Base-by-base conservation (phyloP, 1,140 invertebrate genomes). In the Pararge aegeria region DNA sequence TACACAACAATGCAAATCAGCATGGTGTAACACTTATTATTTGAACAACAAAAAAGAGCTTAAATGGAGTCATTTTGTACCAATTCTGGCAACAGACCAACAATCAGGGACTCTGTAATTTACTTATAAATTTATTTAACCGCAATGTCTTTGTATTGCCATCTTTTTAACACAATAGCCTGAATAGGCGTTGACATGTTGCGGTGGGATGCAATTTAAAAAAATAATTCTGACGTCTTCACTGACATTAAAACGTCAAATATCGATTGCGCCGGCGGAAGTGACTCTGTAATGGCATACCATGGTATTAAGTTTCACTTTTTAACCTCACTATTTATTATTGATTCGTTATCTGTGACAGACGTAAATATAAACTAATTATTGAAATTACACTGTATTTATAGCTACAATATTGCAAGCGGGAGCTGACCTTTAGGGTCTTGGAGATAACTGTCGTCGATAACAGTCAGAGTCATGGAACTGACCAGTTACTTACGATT, bases 381-480 rank as follows among this genome's bases (percentile, higher is more conserved):
- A 84, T 80, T 86, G 78, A 80, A 83, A 83, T 82, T 80, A 79
- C 82, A 82, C 75, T 69, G 80, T 88, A 88, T 87, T 87, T 87
- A 88, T 85, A 84, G 69, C 65, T 54, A 74, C 68, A 69, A 77
- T 80, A 78, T 71, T 75, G 78, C 57, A 55, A 66, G 58, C 64
- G 61, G 64, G 64, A 29, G 51, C 60, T 63, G 80, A 85, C 79
- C 78, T 69, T 29, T 52, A 44, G 57, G 67, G 70, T 70, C 58
- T 38, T 37, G 34, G 61, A 62, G 80, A 87, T 85, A 85, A 72
- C 70, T 69, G 69, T 42, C 64, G 55, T 61, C 65, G 68, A 73
- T 77, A 75, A 69, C 48, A 69, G 69, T 73, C 75, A 78, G 79
- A 78, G 82, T 83, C 81, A 79, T 73, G 73, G 83, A 80, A 88